Conservation (phyloP, 1,140 invertebrate species). For the Panulirus ornatus region DNA sequence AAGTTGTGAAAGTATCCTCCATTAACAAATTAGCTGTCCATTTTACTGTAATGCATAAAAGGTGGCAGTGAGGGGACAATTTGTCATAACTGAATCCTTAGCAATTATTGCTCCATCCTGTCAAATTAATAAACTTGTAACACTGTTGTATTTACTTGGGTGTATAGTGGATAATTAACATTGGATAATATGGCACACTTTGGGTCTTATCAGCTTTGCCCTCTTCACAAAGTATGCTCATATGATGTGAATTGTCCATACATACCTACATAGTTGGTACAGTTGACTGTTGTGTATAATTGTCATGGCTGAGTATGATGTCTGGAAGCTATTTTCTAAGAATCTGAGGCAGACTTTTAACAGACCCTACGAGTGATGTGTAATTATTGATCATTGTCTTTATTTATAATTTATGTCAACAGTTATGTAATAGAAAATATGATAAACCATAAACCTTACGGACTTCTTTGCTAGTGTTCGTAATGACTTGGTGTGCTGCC, state of each 20-base stretch:
- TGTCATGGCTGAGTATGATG: background rate
- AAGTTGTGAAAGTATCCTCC: background rate
- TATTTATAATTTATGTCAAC: background rate
- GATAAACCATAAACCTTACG: background rate
- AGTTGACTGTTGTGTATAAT: background rate
- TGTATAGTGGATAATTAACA: background rate
- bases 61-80: too few species aligned
- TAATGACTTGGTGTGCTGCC: background rate
- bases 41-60: too few species aligned
- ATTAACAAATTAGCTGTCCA: too few species aligned
- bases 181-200: background rate
- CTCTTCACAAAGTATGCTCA: background rate
- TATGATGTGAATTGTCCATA: background rate
- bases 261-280: background rate
- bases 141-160: background rate
- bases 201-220: background rate
- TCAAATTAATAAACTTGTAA: background rate
- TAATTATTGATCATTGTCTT: too few species aligned
- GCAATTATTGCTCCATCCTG: background rate
- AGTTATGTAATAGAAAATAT: background rate
- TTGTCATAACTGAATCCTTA: background rate
- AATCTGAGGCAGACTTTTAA: too few species aligned
- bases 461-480: background rate
- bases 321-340: too few species aligned
- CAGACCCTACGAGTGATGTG: too few species aligned